Base-by-base conservation (phyloP, 2,113 vertebrate species). In the Siphamia tubifer region DNA sequence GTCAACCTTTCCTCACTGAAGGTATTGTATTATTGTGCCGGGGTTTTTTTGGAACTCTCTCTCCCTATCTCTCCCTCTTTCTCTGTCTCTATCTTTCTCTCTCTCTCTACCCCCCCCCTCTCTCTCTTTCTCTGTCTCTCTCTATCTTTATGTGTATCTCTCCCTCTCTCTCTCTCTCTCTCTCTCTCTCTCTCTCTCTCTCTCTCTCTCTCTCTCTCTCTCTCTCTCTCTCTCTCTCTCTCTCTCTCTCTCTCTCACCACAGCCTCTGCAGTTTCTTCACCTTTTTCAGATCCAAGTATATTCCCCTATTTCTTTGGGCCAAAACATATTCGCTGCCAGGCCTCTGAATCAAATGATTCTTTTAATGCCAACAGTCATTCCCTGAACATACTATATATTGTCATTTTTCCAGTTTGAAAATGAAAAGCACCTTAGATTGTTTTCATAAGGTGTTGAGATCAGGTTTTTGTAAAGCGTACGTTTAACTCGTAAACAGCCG, bases 301-400 rank as follows among this genome's bases (percentile, higher is more conserved):
- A n/a, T 13, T 52, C 25, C 31, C 64, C 31, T 10, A 48, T 16
- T 43, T 43, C 19, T 30, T 10, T 12, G 38, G 38, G 31, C 25
- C 3, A 42, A 42, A 48, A 28, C 15, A 53, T 12, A 15, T 58
- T 4, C 47, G 34, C 32, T 20, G 10, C 2, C 5, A n/a, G 0
- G 5, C n/a, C 3, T 13, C 30, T 57, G 39, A 47, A 21, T 21
- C 19, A 5, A 48, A n/a, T n/a, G 7, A 17, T 30, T 39, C 53
- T 15, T 43, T n/a, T n/a, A n/a, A n/a, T n/a, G 65, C 55, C 61
- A 71, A 45, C 49, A 67, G 71, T 55, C 66, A 36, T 23, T 45
- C 36, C 9, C n/a, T 23, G 16, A 36, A 28, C 27, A 0, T 24
- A 4, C 6, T 42, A 39, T 7, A 11, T 58, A 6, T 23, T 57